phyloP scores from a whole-genome alignment of 2,113 vertebrate species.

The Taxidea taxus region DNA sequence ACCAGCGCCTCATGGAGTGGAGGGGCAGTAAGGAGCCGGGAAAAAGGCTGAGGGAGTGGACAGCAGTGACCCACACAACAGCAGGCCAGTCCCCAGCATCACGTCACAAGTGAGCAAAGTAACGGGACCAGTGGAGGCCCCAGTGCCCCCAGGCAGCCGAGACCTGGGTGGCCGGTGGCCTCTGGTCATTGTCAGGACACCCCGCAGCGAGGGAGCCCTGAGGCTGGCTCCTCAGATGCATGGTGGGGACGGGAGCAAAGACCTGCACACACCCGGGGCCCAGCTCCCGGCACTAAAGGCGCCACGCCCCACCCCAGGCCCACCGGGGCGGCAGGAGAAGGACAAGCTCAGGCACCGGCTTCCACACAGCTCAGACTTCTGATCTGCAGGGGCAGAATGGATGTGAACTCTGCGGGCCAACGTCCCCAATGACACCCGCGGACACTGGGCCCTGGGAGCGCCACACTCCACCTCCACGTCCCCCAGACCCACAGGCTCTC shows the following conservation, averaged over 20 bases:
- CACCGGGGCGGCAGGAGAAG: too few relatives aligned
- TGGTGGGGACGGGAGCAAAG: neutral
- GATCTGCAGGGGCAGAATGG: neutral
- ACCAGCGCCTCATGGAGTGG: neutral
- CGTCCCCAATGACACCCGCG: neutral
- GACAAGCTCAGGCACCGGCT: fast-evolving
- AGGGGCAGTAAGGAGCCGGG: fast-evolving
- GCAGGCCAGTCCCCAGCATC: neutral
- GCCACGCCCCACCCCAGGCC: fast-evolving
- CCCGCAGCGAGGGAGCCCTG: fast-evolving
- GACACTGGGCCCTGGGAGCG: fast-evolving
- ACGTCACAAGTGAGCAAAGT: neutral
- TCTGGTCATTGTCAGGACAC: fast-evolving
- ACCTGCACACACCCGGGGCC: fast-evolving
- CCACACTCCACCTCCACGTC: neutral
- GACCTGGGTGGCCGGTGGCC: fast-evolving
- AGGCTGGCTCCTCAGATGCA: neutral
- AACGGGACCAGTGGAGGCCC: neutral
- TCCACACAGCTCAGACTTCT: neutral
- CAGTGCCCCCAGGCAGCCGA: neutral
- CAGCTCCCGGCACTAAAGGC: fast-evolving
- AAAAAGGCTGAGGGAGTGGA: neutral
- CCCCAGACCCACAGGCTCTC: neutral
- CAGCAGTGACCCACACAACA: fast-evolving
- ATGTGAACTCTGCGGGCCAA: too few relatives aligned